A percentile compares a stretch with the other conserved stretches of the same genome.
Conservation (phyloP, 2,888 invertebrate genomes). For the Sericinus montela region DNA sequence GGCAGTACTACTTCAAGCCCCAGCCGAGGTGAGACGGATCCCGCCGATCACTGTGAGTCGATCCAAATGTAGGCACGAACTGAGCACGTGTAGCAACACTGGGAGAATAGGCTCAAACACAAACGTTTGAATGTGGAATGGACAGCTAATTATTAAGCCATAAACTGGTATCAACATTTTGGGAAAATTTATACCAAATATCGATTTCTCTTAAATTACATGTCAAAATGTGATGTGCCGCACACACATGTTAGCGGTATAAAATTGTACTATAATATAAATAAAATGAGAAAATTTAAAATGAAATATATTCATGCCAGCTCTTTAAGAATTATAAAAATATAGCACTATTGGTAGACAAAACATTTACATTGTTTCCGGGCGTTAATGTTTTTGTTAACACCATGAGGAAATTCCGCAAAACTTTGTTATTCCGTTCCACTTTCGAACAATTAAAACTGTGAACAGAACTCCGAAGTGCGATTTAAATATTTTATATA, state of each 20-base stretch:
- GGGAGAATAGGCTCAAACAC: conserved; percentile 3
- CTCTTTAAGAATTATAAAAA: neutral
- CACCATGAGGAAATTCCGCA: conserved; percentile 10
- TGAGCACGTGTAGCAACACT: conserved; percentile 45
- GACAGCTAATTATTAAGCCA: neutral
- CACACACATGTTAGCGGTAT: too few relatives aligned
- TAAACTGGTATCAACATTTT: neutral
- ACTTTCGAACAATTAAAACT: conserved; percentile 36
- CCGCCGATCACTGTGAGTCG: conserved; percentile 71
- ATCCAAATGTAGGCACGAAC: conserved; percentile 59
- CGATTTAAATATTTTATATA: conserved; percentile 5
- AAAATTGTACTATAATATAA: too few relatives aligned
- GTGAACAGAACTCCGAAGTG: conserved; percentile 26
- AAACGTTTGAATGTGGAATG: conserved; percentile 15
- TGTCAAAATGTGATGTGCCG: too few relatives aligned
- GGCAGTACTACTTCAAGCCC: conserved; percentile 65
- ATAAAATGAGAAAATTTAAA: neutral
- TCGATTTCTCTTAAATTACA: too few relatives aligned
- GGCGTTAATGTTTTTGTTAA: neutral
- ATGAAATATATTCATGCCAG: neutral
- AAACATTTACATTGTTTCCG: neutral
- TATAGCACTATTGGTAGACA: neutral
- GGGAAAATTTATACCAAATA: too few relatives aligned
- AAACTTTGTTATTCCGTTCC: conserved; percentile 33
- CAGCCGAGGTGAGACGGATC: conserved; percentile 74